These are phyloP conservation scores for Drosophila fulvimacula DNA, from an alignment of 2,888 invertebrate species.

Conservation along the genomic window DNA sequence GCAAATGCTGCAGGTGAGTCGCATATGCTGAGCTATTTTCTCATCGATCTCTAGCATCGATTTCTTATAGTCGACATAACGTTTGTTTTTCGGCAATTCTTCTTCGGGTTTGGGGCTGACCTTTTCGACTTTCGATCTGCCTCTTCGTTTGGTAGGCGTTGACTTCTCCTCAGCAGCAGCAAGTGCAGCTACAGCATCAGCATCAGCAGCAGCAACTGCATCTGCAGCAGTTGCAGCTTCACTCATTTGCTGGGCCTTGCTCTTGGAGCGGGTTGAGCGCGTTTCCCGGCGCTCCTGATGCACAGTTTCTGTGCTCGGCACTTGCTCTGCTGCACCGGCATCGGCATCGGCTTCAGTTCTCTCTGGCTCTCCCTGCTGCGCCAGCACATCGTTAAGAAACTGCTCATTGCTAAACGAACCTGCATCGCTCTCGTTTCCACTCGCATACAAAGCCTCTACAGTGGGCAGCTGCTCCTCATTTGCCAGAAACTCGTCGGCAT, in stretches of 20 bases:
- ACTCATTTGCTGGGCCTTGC: slow-evolving; percentile 39
- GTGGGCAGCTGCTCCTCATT: slow-evolving; percentile 14
- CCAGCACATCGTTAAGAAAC: slow-evolving; percentile 57
- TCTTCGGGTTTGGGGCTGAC: not conserved
- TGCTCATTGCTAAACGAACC: slow-evolving; percentile 65
- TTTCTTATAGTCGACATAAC: slow-evolving; percentile 54
- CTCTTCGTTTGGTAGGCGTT: slow-evolving; percentile 20
- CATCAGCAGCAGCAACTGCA: slow-evolving; percentile 8
- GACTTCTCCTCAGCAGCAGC: slow-evolving; percentile 14
- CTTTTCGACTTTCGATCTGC: slow-evolving; percentile 27
- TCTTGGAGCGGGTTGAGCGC: slow-evolving; percentile 55
- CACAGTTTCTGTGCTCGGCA: not conserved
- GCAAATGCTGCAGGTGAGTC: slow-evolving; percentile 82
- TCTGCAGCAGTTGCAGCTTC: slow-evolving; percentile 13
- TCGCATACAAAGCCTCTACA: slow-evolving; percentile 22
- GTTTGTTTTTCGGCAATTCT: slow-evolving; percentile 33
- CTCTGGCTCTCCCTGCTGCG: slow-evolving; percentile 13
- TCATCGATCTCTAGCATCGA: slow-evolving; percentile 77
- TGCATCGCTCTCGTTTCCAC: slow-evolving; percentile 34
- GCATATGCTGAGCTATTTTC: slow-evolving; percentile 82
- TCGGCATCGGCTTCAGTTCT: not conserved
- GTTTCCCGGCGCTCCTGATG: slow-evolving; percentile 58
- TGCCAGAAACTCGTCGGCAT: slow-evolving; percentile 2
- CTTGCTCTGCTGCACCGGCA: not conserved
- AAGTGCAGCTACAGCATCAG: slow-evolving; percentile 21